These are phyloP conservation scores for Tyto alba DNA, from an alignment of 2,113 vertebrate genomes.

Conservation along the genomic window DNA sequence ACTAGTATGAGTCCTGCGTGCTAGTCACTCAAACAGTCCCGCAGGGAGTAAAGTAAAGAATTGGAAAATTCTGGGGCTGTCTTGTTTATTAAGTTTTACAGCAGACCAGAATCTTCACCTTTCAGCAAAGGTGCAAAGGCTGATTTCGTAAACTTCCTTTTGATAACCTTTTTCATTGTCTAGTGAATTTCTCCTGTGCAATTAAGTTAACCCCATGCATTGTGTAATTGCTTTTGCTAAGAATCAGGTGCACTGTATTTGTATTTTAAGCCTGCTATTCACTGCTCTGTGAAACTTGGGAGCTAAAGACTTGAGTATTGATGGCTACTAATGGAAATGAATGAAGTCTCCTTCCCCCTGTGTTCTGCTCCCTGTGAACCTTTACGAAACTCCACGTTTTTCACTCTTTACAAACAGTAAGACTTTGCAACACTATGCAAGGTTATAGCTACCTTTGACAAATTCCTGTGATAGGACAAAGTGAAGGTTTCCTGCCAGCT, in stretches of 20 bases:
- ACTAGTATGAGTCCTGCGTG: background rate
- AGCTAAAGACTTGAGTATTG: background rate
- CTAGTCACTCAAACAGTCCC: background rate
- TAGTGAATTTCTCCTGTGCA: background rate
- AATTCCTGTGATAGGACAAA: too few relatives aligned
- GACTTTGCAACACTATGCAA: background rate
- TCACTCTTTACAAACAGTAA: background rate
- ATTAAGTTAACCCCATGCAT: background rate
- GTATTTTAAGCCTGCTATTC: background rate
- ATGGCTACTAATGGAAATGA: background rate
- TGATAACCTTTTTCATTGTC: background rate
- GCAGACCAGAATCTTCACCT: background rate
- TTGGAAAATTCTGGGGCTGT: fast-evolving
- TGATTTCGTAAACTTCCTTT: background rate
- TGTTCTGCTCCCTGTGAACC: background rate
- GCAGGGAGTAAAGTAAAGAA: background rate
- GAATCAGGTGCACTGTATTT: background rate
- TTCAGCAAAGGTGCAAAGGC: background rate
- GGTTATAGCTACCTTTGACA: background rate
- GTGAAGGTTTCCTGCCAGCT: background rate
- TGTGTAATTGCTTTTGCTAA: background rate
- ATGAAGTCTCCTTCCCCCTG: too few relatives aligned
- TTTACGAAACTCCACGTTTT: background rate
- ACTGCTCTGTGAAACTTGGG: background rate
- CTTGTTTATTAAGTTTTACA: background rate